A percentile compares a stretch with the other conserved stretches of the same genome.
These are phyloP conservation scores for Microplitis mediator DNA, from an alignment of 1,140 invertebrate species.

Conservation along the genomic window DNA sequence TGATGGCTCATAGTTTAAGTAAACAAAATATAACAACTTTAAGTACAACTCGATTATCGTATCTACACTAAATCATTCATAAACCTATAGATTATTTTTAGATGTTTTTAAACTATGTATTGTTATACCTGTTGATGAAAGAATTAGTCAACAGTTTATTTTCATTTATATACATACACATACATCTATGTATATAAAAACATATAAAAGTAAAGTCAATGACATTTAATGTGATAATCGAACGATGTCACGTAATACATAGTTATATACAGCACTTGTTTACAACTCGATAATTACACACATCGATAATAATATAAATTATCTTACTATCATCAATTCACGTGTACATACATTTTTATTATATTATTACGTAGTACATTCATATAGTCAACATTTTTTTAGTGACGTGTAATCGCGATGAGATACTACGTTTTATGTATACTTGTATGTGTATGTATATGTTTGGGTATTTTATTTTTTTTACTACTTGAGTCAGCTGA, in stretches of 20 bases:
- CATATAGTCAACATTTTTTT: not conserved
- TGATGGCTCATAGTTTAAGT: too few relatives aligned
- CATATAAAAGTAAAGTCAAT: not conserved
- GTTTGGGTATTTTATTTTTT: not conserved
- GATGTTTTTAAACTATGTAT: too few relatives aligned
- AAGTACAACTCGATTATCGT: too few relatives aligned
- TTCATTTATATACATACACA: too few relatives aligned
- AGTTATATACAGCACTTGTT: not conserved
- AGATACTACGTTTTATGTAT: not conserved
- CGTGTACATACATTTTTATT: not conserved
- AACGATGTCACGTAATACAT: not conserved
- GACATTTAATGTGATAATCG: not conserved
- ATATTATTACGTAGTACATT: not conserved
- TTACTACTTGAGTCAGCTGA: not conserved
- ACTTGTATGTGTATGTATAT: not conserved
- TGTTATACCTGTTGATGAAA: too few relatives aligned
- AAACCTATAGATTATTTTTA: not conserved
- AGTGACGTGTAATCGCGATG: not conserved
- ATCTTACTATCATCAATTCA: not conserved
- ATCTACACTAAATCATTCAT: not conserved
- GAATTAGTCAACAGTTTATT: too few relatives aligned
- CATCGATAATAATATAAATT: not conserved
- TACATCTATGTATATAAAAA: too few relatives aligned
- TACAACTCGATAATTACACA: not conserved
- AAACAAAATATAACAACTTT: too few relatives aligned